Conservation (phyloP, 2,888 invertebrate species). For the Punctoribates punctum region DNA sequence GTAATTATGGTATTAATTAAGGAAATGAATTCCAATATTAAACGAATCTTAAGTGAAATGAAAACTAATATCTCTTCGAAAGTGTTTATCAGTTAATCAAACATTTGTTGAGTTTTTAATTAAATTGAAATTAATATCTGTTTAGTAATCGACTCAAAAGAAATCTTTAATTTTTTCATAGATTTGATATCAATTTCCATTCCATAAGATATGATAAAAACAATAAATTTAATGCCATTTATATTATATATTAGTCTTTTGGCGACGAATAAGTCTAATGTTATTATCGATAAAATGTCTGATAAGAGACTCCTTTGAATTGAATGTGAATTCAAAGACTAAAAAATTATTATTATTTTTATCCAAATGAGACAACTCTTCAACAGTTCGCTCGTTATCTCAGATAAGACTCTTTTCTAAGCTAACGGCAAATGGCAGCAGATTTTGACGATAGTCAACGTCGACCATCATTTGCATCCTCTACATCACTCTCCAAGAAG, state of each 20-base stretch:
- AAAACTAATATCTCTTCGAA: no score
- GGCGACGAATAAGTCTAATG: background rate
- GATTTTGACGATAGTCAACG: conserved; percentile 10
- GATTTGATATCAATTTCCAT: conserved; percentile 6
- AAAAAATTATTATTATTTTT: background rate
- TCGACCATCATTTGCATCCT: background rate
- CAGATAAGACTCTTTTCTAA: background rate
- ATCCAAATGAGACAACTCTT: background rate
- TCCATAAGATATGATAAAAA: conserved; percentile 2
- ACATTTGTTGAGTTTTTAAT: background rate
- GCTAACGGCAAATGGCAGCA: background rate
- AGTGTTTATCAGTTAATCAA: background rate
- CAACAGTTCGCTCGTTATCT: no score
- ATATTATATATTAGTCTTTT: background rate
- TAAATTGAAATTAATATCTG: background rate
- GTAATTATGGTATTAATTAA: background rate
- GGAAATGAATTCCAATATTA: background rate
- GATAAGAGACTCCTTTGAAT: background rate
- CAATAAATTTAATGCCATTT: conserved; percentile 5
- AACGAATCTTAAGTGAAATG: no score
- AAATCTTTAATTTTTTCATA: background rate
- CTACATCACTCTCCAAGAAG: no score
- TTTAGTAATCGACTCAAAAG: background rate
- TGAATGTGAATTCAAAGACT: background rate
- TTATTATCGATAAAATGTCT: background rate